phyloP scores from a whole-genome alignment of 2,797 vertebrate genomes.

The Takifugu rubripes region DNA sequence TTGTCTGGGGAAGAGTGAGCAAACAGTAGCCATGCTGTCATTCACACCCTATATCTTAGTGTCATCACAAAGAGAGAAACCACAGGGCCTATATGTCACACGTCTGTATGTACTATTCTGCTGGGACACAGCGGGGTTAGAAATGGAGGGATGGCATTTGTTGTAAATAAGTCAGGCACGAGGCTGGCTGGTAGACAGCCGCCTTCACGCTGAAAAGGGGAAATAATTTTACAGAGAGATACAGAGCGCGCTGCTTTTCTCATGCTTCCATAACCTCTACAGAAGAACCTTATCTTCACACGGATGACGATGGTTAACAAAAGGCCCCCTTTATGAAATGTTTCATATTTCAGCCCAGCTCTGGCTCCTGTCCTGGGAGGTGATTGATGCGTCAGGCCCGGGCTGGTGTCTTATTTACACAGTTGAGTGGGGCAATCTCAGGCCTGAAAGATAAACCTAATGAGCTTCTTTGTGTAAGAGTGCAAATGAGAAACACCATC shows the following conservation, averaged over 20 bases:
- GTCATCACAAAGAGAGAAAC: conserved; percentile 90
- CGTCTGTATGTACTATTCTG: conserved; percentile 88
- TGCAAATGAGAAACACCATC: conserved; percentile 94
- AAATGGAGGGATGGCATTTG: conserved; percentile 53
- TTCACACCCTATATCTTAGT: conserved; percentile 97
- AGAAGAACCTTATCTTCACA: conserved; percentile 57
- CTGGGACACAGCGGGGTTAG: conserved; percentile 79
- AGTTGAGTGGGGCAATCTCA: conserved; percentile 85
- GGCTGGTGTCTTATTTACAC: conserved; percentile 81
- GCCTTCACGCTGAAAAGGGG: conserved; percentile 50
- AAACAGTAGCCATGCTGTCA: conserved; percentile 92
- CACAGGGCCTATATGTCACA: conserved; percentile 96
- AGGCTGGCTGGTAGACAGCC: conserved; percentile 34
- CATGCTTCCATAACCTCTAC: conserved; percentile 52
- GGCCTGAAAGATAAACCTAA: conserved; percentile 95
- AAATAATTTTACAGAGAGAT: conserved; percentile 64
- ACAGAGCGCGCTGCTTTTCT: conserved; percentile 38
- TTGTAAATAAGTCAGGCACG: conserved; percentile 69
- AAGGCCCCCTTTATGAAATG: conserved; percentile 63
- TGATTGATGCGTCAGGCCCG: conserved; percentile 67
- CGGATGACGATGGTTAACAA: conserved; percentile 59
- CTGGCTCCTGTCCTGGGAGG: conserved; percentile 70
- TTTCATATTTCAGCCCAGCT: conserved; percentile 64
- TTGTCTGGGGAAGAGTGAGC: conserved; percentile 90
- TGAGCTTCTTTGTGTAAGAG: conserved; percentile 97